Base-by-base conservation (phyloP, 1,140 invertebrate species). In the Proales similis region DNA sequence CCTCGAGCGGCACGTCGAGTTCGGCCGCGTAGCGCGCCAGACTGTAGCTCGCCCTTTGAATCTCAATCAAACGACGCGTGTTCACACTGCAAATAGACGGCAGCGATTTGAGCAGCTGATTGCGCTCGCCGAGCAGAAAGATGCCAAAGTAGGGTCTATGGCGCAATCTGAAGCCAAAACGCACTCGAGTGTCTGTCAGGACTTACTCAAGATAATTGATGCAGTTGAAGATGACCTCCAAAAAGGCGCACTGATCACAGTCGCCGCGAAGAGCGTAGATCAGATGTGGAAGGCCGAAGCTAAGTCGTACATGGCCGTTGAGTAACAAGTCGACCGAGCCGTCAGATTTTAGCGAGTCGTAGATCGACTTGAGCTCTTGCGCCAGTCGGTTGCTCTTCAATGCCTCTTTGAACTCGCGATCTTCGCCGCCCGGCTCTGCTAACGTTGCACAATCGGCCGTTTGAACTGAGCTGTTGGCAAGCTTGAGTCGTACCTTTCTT, bases 251-350 rank as follows among this genome's bases (percentile, higher is more conserved):
- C 20, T 57, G 51, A 19, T 57, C 51, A 42, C 51, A 57, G 20
- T 57, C 45, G 9, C 30, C 51, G 6, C 2, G 2, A 5, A 57
- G 39, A 12, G 27, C 45, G 9, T 57, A 57, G 19, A 42, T 42
- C 11, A 57, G 45, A 26, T 57, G 51, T n/a, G 51, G 51, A 24
- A 57, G 24, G 45, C 51, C 39, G 32, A 57, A 57, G n/a, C 51
- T 57, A 19, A 57, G 32, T 27, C 11, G 39, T 29, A 57, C 51
- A 57, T 42, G 45, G 32, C 45, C 32, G 22, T 57, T 57, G n/a
- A 57, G 17, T 17, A 22, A 42, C 38, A 42, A 29, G n/a, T 57
- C 20, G 4, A 57, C 22, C 19, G 45, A n/a, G 4, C 51, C 51
- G 12, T 57, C 20, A 29, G 39, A 42, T 26, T 14, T 39, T 11